Evolutionary conservation across 2,888 invertebrate genomes (phyloP), one percentile per base, ranked within the genome.

Genomic region (Apamea anceps): DNA sequence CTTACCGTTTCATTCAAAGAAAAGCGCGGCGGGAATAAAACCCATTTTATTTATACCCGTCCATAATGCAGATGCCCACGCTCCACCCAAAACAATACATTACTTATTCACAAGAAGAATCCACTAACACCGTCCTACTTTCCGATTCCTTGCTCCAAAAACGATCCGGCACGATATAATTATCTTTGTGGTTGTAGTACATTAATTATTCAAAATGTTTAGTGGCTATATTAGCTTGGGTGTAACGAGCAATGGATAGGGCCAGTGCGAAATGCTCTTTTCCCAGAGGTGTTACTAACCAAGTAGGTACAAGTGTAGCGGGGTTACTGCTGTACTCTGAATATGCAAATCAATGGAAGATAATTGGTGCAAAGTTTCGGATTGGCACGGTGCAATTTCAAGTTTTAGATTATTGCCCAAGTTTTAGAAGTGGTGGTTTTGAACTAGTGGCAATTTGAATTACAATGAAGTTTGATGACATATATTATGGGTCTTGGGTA

Each of bases 151-250:
- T 82, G 76, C 88, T 82, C 85, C 86, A 87, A 89, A 88, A 91
- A 91, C 90, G 82, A 89, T 84, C 79, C 77, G 54, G 80, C 74
- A 80, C 87, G 81, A 90, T 91, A 91, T 91, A 92, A 92, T 91
- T 92, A 93, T 90, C 86, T 89, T 83, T 79, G 82, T 79, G 88
- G 89, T 87, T 88, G 86, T 80, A 79, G 51, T 81, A 77, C 92
- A 93, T 94, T 92, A 92, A 93, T 94, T 94, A 94, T 94, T 94
- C 93, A 94, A 92, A 91, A 91, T 93, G 92, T 94, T 93, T 92
- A 93, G 92, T 92, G 89, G 92, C 72, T 85, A 57, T 88, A 86
- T 87, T 91, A 89, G 86, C 90, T 88, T 80, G 89, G 82, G 85
- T 88, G 91, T 93, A 93, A 94, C 93, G 92, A 93, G 92, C 91